Conservation (phyloP, 1,140 invertebrate species). For the Drosophila nikananu region DNA sequence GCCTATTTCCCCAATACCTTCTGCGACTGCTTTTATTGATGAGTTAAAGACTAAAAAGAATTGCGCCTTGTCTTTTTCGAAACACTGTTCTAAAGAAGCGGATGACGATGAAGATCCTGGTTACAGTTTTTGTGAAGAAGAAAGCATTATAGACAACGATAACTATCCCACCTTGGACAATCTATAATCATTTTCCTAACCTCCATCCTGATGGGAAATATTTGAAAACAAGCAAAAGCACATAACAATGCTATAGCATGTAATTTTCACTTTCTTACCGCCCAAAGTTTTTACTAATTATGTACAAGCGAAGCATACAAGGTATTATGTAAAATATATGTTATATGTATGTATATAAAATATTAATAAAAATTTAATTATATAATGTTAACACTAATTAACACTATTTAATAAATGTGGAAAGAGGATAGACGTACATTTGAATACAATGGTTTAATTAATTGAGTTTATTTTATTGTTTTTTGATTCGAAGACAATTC, state of each 20-base stretch:
- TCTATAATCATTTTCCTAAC: constrained; percentile 7
- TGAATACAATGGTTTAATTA: background rate
- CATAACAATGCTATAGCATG: constrained; percentile 54
- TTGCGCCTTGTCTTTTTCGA: background rate
- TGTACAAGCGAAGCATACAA: constrained; percentile 69
- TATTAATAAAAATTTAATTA: background rate
- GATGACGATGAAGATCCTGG: constrained; percentile 78
- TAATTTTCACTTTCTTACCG: constrained; percentile 63
- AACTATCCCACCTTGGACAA: constrained; percentile 22
- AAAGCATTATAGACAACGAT: constrained; percentile 43
- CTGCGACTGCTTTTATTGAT: constrained; percentile 12
- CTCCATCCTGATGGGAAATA: background rate
- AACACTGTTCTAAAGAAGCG: constrained; percentile 1
- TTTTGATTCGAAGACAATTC: background rate
- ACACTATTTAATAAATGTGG: background rate
- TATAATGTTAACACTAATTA: background rate
- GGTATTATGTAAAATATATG: constrained; percentile 59
- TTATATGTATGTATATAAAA: constrained; percentile 10
- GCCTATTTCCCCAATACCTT: constrained; percentile 73
- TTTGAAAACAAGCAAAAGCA: constrained; percentile 19
- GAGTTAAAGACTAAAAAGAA: constrained; percentile 11
- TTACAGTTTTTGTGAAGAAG: constrained; percentile 78
- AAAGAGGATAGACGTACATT: background rate
- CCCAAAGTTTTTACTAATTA: constrained; percentile 58
- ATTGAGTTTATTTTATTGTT: background rate